Evolutionary conservation across 1,140 invertebrate species (phyloP), one percentile per base, ranked within the genome.

Genomic region (Drosophila punjabiensis): DNA sequence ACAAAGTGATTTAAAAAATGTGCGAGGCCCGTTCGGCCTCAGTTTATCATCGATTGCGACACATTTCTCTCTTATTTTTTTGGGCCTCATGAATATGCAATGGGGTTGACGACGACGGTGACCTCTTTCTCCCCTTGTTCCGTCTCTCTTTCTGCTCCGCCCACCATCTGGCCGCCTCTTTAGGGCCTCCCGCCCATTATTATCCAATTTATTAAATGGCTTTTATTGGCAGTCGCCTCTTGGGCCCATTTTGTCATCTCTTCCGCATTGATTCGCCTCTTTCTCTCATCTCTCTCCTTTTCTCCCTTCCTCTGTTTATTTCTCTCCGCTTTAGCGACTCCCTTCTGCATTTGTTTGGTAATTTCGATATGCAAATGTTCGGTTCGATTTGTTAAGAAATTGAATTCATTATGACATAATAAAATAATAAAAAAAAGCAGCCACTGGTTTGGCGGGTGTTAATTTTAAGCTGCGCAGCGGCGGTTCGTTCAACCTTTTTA

Each of bases 391-490:
- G 80, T 87, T 83, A 70, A 68, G 71, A 84, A 88, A 88, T 71
- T 75, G 77, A 70, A 75, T 88, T 68, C 60, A 80, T 81, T 88
- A 74, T 88, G 73, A 81, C 77, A 83, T 88, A 88, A 88, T 88
- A 74, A 82, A 84, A 67, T 70, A 58, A 45, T 1, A 64, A 74
- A 56, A 41, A 67, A 75, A 59, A 53, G 16, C 50, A 58, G 60
- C 76, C 66, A 59, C 35, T 76, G 37, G 47, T 47, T 79, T 37
- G 39, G 39, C 48, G 50, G 50, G 30, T 80, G 64, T 62, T 50
- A 76, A 76, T 75, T 74, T 73, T 50, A 47, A 45, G 45, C 37
- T 30, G 6, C 16, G 20, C 13, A 14, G 32, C 61, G 10, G 5
- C 50, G 50, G 50, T 62, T 70, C 53, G 50, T 64, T 81, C 47